Evolutionary conservation across 1,140 invertebrate genomes (phyloP), one percentile per base, ranked within the genome.

Genomic region (Bilobella aurantiaca): DNA sequence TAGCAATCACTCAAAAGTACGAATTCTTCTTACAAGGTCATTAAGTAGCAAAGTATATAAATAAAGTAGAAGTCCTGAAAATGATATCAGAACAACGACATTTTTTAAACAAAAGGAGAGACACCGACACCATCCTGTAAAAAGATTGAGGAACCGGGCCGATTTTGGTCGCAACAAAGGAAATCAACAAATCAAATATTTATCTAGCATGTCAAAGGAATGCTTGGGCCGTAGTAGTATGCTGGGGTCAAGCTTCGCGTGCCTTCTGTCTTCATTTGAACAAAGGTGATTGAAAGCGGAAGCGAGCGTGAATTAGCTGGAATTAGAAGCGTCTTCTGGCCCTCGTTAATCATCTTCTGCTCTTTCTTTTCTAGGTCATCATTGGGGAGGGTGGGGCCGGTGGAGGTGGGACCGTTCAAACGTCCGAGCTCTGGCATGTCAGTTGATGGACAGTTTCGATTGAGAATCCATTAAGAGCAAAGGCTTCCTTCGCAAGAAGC

Each of bases 241-340:
- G 49, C 12, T 16, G 14, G 21, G 49, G 49, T 53, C 49, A 53
- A 53, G 23, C 8, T 12, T 42, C 37, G 37, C 37, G 37, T 42
- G 37, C 37, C 37, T 42, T n/a, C 37, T 42, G 37, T 42, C 37
- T 42, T 8, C 37, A 12, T 42, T 42, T 12, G 49, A 23, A 53
- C 23, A 5, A 18, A 23, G 5, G 12, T 53, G 23, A 8, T 18
- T 16, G 8, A 53, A 5, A 53, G 49, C 49, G 49, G 49, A 53
- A 53, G 49, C 49, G 23, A 5, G 12, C 3, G 5, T 23, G 49
- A 53, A 53, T 53, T 53, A 53, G 49, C 25, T 12, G 23, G 49
- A 53, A 53, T 53, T 53, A 53, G 49, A 16, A 53, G 49, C 49
- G 49, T 53, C 49, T n/a, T n/a, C n/a, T n/a, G n/a, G n/a, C n/a